Conservation (phyloP, 2,888 invertebrate species). For the Oscheius sp. region DNA sequence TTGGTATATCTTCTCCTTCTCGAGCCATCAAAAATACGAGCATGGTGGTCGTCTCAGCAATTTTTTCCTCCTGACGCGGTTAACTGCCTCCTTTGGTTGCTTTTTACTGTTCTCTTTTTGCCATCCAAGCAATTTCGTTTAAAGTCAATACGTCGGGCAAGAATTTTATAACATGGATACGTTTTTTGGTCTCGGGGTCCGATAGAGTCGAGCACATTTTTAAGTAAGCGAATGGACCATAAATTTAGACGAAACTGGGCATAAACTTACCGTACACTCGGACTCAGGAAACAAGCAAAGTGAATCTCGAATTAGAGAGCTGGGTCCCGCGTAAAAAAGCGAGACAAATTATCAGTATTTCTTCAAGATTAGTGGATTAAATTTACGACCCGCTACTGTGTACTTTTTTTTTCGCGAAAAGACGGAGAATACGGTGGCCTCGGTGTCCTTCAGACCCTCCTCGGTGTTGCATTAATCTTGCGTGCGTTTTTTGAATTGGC, state of each 20-base stretch:
- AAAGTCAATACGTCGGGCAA: slow-evolving; percentile 6
- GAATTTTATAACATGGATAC: background rate
- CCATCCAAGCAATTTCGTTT: background rate
- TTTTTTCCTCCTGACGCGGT: background rate
- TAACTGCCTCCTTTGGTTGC: slow-evolving; percentile 27
- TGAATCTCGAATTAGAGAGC: too few relatives aligned
- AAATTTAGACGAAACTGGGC: background rate
- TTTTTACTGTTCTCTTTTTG: slow-evolving; percentile 32
- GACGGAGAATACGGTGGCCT: too few relatives aligned
- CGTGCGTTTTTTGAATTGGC: slow-evolving; percentile 4
- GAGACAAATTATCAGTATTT: too few relatives aligned
- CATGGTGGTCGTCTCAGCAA: background rate
- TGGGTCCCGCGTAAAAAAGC: too few relatives aligned
- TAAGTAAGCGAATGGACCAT: background rate
- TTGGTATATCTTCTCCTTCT: background rate
- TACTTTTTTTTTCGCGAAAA: too few relatives aligned
- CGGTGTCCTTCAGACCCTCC: slow-evolving; percentile 13
- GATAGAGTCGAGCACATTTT: background rate
- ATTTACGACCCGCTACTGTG: too few relatives aligned
- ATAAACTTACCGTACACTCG: slow-evolving; percentile 8
- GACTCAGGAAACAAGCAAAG: background rate
- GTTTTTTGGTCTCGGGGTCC: background rate
- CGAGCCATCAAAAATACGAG: slow-evolving; percentile 3
- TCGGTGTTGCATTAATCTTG: slow-evolving; percentile 30
- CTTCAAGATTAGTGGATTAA: too few relatives aligned